These are phyloP conservation scores for Euborellia annulipes DNA, from an alignment of 1,140 invertebrate species.

Conservation along the genomic window DNA sequence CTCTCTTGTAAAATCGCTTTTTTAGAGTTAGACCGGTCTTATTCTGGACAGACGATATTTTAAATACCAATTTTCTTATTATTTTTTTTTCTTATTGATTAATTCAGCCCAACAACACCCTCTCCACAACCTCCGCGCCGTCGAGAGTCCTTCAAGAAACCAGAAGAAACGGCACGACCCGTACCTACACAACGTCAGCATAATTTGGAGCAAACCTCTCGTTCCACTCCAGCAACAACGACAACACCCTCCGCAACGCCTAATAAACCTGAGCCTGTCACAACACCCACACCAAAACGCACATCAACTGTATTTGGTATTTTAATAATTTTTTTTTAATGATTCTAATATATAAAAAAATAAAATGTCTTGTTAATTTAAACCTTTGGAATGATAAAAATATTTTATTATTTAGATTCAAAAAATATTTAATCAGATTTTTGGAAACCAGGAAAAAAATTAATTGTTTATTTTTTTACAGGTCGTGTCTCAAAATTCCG, in stretches of 20 bases:
- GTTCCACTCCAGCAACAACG: conserved; percentile 12
- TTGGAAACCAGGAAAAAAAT: not conserved
- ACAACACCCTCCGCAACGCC: conserved; percentile 15
- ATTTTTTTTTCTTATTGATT: no score
- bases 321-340: conserved; percentile 1
- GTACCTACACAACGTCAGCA: conserved; percentile 34
- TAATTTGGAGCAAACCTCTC: conserved; percentile 26
- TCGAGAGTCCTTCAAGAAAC: conserved; percentile 40
- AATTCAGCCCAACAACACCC: conserved; percentile 28
- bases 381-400: not conserved
- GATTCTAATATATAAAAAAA: not conserved
- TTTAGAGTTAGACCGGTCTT: no score
- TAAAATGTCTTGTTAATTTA: not conserved
- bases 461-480: conserved; percentile 19
- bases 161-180: conserved; percentile 18
- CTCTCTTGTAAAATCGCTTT: no score
- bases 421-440: no score
- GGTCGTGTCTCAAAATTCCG: conserved; percentile 84
- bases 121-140: conserved; percentile 52
- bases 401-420: not conserved
- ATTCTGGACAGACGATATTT: no score
- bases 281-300: conserved; percentile 45
- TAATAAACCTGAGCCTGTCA: conserved; percentile 28
- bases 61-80: no score
- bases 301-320: conserved; percentile 74